Evolutionary conservation across 2,888 invertebrate species (phyloP).

Genomic region (Ophraella communa): DNA sequence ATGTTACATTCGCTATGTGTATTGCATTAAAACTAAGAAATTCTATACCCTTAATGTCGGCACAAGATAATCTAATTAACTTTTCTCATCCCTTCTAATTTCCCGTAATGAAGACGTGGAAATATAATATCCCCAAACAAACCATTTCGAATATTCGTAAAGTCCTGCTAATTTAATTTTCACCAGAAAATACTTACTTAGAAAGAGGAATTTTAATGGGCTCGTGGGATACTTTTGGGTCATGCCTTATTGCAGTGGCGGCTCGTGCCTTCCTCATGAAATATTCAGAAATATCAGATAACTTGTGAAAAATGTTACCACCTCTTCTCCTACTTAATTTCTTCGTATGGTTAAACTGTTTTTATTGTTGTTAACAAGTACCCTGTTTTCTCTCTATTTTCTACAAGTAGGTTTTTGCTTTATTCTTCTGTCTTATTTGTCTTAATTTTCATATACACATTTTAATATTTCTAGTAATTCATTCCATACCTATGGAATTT

Average conservation of each 20-base stretch:
- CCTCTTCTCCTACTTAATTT: too few species aligned
- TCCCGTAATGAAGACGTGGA: conserved; percentile 22
- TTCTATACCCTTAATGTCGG: conserved; percentile 12
- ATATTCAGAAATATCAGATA: neutral
- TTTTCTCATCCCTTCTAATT: conserved; percentile 8
- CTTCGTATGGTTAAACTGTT: too few species aligned
- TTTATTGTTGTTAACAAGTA: too few species aligned
- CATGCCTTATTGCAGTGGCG: conserved; percentile 20
- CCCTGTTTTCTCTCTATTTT: too few species aligned
- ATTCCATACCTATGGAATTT: too few species aligned
- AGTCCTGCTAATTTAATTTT: conserved; percentile 29
- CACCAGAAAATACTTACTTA: conserved; percentile 28
- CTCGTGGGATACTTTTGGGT: conserved; percentile 26
- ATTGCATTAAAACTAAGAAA: conserved; percentile 16
- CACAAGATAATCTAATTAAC: conserved; percentile 21
- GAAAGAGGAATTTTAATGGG: conserved; percentile 29
- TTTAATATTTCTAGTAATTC: too few species aligned
- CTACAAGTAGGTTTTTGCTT: too few species aligned
- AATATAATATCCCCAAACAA: conserved; percentile 23
- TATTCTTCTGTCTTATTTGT: too few species aligned
- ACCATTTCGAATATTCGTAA: conserved; percentile 28
- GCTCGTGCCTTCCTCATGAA: neutral
- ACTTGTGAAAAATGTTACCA: too few species aligned
- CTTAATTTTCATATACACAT: too few species aligned
- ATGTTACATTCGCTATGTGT: neutral